A percentile compares a stretch with the other conserved stretches of the same genome.
Evolutionary conservation across 35 echinoderm and acorn worm genomes (phyloP).

Genomic region (Heliocidaris erythrogramma): DNA sequence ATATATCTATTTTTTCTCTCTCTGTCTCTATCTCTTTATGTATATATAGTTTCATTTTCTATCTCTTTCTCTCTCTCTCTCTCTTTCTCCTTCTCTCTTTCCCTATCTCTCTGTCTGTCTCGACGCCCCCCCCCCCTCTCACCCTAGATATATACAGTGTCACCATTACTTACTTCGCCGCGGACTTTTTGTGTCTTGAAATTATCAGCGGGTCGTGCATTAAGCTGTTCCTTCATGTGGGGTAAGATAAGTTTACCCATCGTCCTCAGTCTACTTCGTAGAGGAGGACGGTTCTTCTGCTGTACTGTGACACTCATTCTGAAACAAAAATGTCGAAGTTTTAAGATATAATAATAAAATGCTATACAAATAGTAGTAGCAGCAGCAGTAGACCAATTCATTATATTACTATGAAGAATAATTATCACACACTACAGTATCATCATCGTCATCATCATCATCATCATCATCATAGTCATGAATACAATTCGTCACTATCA

Average conservation of each 20-base stretch:
- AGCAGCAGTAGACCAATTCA: too few species aligned
- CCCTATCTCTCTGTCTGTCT: too few species aligned
- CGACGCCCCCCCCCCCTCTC: too few species aligned
- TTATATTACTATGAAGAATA: too few species aligned
- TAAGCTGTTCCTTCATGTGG: neutral
- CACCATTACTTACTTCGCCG: neutral
- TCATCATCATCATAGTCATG: neutral
- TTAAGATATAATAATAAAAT: too few species aligned
- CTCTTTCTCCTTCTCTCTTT: too few species aligned
- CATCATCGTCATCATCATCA: neutral
- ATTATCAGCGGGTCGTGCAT: neutral
- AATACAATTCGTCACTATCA: neutral
- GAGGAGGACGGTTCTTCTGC: neutral
- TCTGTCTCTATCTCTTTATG: neutral
- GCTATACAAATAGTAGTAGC: neutral
- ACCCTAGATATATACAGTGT: neutral
- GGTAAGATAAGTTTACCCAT: neutral
- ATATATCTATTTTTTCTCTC: neutral
- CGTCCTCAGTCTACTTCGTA: neutral
- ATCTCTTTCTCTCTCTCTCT: neutral
- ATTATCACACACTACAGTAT: too few species aligned
- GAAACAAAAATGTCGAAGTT: neutral
- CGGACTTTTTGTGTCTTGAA: neutral
- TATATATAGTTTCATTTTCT: neutral
- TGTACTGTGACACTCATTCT: slow-evolving; percentile 7